Evolutionary conservation across 2,797 vertebrate genomes (phyloP), one percentile per base, ranked within the genome.

Genomic region (Diglossa cyanea): DNA sequence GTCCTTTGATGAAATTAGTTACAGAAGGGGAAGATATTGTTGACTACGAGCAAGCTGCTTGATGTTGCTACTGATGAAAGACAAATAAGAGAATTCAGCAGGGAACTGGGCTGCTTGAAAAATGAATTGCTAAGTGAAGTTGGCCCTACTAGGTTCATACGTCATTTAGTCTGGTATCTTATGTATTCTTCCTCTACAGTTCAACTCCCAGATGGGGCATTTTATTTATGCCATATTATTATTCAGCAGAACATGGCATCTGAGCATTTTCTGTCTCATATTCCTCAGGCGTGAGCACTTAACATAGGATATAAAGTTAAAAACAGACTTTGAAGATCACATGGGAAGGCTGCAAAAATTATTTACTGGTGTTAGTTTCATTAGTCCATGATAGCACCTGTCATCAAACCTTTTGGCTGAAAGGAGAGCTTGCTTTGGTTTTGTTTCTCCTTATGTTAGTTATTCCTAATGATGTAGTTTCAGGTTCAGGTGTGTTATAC

Each of bases 1-100:
- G 81, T 92, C 73, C 78, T 97, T 94, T 97, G 85, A 97, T 97
- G 91, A 98, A 97, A 97, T 97, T 97, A 97, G 94, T 95, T 96
- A 76, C 90, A 96, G 86, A 95, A 96, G 67, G 75, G 91, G 86
- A 96, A 94, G 94, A 94, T 95, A 92, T 82, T 95, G 90, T 97
- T 89, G 95, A 91, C 95, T 95, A 87, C 76, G 94, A 96, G 94
- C 87, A 97, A 96, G 92, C 95, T 84, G 81, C 96, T 96, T 97
- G 92, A 92, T 95, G 97, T 82, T 94, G 87, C 85, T 89, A 23
- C 93, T 91, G 96, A 95, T 97, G 93, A 97, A 97, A 98, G 96
- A 96, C 92, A 97, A 96, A 81, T 90, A 88, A 96, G 96, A 95
- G 85, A 89, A 96, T 97, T 98, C 96, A 79, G 10, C 79, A 58